These are phyloP conservation scores for Pelobates cultripes DNA, from an alignment of 2,797 vertebrate genomes.

Conservation along the genomic window DNA sequence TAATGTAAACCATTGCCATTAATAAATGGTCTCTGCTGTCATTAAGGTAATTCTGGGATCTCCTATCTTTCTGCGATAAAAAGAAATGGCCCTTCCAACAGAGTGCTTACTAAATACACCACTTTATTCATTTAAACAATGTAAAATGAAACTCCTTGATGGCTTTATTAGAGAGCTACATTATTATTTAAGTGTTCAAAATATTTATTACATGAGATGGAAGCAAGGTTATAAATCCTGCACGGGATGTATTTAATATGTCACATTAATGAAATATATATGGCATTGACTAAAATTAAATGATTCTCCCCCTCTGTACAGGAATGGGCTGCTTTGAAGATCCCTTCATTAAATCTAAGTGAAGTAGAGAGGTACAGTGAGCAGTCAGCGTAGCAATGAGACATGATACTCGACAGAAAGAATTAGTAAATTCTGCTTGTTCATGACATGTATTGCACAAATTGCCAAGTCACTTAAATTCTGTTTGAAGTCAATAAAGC, in stretches of 20 bases:
- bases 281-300: slow-evolving; percentile 44
- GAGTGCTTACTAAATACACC: neutral
- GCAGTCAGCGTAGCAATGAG: slow-evolving; percentile 18
- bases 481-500: slow-evolving; percentile 41
- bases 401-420: slow-evolving; percentile 32
- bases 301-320: slow-evolving; percentile 19
- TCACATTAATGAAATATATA: slow-evolving; percentile 52
- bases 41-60: too few relatives aligned
- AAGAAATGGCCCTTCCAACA: too few relatives aligned
- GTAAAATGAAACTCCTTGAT: neutral
- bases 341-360: slow-evolving; percentile 51
- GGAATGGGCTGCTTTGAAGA: slow-evolving; percentile 39
- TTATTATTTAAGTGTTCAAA: slow-evolving; percentile 8
- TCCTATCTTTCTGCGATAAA: too few relatives aligned
- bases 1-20: too few relatives aligned
- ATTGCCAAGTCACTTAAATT: slow-evolving; percentile 33
- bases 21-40: too few relatives aligned
- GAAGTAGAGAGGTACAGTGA: slow-evolving; percentile 28
- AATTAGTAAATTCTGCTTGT: slow-evolving; percentile 44
- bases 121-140: neutral
- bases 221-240: slow-evolving; percentile 8
- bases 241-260: slow-evolving; percentile 38
- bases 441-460: slow-evolving; percentile 36
- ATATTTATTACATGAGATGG: slow-evolving; percentile 28
- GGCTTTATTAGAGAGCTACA: slow-evolving; percentile 5